Evolutionary conservation across 2,888 invertebrate species (phyloP).

Genomic region (Arctia plantaginis): DNA sequence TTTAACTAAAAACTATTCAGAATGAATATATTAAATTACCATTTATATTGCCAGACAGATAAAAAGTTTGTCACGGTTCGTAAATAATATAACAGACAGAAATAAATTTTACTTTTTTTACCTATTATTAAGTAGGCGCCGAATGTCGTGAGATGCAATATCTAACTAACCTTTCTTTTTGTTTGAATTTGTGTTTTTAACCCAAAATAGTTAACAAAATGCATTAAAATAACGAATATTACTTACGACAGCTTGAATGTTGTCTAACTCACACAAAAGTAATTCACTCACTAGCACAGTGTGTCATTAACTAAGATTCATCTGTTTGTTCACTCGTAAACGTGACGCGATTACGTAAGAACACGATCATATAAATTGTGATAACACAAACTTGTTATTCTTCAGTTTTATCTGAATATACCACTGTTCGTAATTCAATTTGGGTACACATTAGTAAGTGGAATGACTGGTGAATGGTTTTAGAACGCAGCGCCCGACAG

Average conservation of each 20-base stretch:
- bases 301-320: conserved; percentile 30
- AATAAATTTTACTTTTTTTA: too few species aligned
- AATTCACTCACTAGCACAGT: conserved; percentile 24
- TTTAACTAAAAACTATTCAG: too few species aligned
- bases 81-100: too few species aligned
- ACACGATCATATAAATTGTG: conserved; percentile 30
- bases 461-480: conserved; percentile 1
- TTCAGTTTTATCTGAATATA: conserved; percentile 30
- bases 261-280: conserved; percentile 15
- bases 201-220: background rate
- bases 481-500: conserved; percentile 5
- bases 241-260: conserved; percentile 32
- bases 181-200: background rate
- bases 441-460: background rate
- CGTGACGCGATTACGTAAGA: conserved; percentile 20
- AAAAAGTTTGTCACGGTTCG: too few species aligned
- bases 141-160: background rate
- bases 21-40: too few species aligned
- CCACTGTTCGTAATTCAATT: conserved; percentile 11
- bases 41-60: too few species aligned
- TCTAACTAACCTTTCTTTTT: background rate
- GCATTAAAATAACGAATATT: background rate
- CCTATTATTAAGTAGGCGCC: background rate
- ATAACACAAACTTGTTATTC: conserved; percentile 33
- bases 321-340: conserved; percentile 29